Evolutionary conservation across 2,113 vertebrate genomes (phyloP), one percentile per base, ranked within the genome.

Genomic region (Tor tambroides): DNA sequence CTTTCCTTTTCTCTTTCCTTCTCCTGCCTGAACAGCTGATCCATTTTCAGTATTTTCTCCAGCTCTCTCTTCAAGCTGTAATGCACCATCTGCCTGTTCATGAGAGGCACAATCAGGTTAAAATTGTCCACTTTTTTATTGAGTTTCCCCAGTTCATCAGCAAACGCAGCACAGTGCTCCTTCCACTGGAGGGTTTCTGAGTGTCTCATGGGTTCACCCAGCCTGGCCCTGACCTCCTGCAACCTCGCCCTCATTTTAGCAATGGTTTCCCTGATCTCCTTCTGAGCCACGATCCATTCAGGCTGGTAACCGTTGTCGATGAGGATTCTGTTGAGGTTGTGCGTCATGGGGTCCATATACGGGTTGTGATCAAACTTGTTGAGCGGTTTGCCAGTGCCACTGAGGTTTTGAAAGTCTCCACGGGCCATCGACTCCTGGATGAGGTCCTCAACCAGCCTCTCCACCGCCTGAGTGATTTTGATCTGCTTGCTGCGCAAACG

Each of bases 401-500:
- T 95, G 35, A 99, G 95, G 89, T 99, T 98, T 87, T 94, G 95
- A 81, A 99, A 99, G 91, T 99, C 98, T 72, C 98, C 98, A 3
- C 96, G 97, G 0, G 97, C 97, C 97, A 99, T 99, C 0, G 97
- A 99, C 12, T 99, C 98, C 91, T 98, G 98, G 91, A 99, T 99
- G 84, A 99, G 96, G 88, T 99, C 98, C 90, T 99, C 98, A 86
- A 99, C 98, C 69, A 99, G 91, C 10, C 98, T 94, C 32, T 99
- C 98, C 43, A 99, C 94, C 0, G 97, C 97, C 90, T 99, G 97
- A 0, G 98, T 99, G 86, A 99, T 97, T 91, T 98, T 97, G 90
- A 95, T 94, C 85, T 97, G 95, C 56, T 92, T 96, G 92, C 96
- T 98, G 72, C 97, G 95, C 78, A 90, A 93, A 6, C 93, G 94